phyloP scores from a whole-genome alignment of 2,888 invertebrate species.

The Pilophorus perplexus region DNA sequence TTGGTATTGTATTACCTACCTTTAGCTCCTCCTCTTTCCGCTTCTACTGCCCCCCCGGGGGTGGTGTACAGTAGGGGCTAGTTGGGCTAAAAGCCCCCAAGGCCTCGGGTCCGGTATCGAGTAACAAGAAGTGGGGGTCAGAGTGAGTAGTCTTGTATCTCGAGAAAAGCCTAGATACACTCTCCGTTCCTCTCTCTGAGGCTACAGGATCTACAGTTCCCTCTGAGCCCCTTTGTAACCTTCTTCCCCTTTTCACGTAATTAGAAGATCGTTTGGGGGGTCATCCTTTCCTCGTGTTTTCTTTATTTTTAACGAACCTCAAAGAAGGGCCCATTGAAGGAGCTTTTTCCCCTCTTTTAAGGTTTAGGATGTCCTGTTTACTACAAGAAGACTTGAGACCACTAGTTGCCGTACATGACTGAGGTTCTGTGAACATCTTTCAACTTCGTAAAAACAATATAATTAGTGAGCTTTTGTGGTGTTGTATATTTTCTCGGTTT shows the following conservation, averaged over 20 bases:
- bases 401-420: too few relatives aligned
- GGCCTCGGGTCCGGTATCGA: constrained; percentile 4
- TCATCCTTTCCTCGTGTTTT: background rate
- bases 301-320: constrained; percentile 11
- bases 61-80: background rate
- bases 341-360: too few relatives aligned
- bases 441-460: too few relatives aligned
- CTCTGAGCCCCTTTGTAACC: background rate
- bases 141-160: constrained; percentile 1
- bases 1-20: constrained; percentile 19
- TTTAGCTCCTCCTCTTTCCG: background rate
- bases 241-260: constrained; percentile 13
- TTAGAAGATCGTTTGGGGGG: constrained; percentile 12
- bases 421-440: too few relatives aligned
- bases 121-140: background rate
- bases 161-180: too few relatives aligned
- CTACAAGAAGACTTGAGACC: too few relatives aligned
- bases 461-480: too few relatives aligned
- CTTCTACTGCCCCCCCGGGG: background rate
- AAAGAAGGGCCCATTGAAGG: too few relatives aligned
- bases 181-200: too few relatives aligned
- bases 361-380: too few relatives aligned
- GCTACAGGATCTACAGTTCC: background rate
- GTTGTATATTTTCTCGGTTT: too few relatives aligned
- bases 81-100: constrained; percentile 21